Base-by-base conservation (phyloP, 2,797 vertebrate species). In the Phataginus tetradactyla region DNA sequence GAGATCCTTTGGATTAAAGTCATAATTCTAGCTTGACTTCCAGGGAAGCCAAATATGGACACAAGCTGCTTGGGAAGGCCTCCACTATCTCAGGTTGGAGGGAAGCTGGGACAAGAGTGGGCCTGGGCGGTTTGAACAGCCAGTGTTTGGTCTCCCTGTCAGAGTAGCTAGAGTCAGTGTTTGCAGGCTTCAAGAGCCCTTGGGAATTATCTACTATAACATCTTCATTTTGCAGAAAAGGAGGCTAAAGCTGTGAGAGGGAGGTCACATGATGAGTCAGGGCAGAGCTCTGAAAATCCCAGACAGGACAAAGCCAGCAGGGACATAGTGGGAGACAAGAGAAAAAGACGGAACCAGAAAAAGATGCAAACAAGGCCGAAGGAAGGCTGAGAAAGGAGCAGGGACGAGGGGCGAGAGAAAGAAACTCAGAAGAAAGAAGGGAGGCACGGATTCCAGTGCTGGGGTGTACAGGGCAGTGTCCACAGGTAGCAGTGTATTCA, bases 171-270 rank as follows among this genome's bases (percentile, higher is more conserved):
- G 64, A 95, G 42, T 51, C n/a, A 8, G 66, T 74, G 51, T 90
- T 69, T 92, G 77, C 42, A 86, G 61, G 63, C 68, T 51, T 87
- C 29, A 17, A 27, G 81, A 86, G 51, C 95, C 88, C 85, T 90
- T 59, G 75, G 69, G 87, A 85, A 64, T 96, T 81, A 91, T 59
- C 90, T 97, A 86, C 71, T 68, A 13, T 29, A 89, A 55, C 0
- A 0, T 88, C 59, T 95, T 87, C 74, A 84, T 69, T 90, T 96
- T 93, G 55, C 75, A 93, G 74, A 95, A 71, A 74, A 86, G 53
- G 66, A 75, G 77, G 37, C 71, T 84, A 66, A 77, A 81, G 69
- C 90, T 55, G 18, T 89, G 27, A 91, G 85, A 94, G n/a, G 74
- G 34, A 93, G 61, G 83, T 86, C 79, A 91, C 4, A 0, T 89